phyloP scores from a whole-genome alignment of 1,140 invertebrate genomes.

The Homarus americanus region DNA sequence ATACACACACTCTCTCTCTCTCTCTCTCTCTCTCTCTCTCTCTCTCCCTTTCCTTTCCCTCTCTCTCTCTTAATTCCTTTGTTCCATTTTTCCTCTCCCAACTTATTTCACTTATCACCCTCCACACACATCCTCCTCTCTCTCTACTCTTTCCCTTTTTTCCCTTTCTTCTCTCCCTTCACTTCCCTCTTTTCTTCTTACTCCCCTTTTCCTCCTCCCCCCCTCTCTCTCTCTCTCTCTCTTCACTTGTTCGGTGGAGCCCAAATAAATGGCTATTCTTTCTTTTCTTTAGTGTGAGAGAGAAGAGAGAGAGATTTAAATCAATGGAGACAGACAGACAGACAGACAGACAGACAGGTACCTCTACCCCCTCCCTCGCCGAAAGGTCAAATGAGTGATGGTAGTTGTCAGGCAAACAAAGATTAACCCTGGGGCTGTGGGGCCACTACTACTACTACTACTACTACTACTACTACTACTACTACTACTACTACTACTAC shows the following conservation, averaged over 20 bases:
- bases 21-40: constrained; percentile 5
- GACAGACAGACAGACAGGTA: neutral
- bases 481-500: constrained; percentile 28
- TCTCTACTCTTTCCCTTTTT: neutral
- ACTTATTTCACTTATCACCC: too few species aligned
- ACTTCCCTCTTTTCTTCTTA: neutral
- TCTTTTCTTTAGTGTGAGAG: too few species aligned
- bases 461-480: neutral
- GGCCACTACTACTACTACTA: neutral
- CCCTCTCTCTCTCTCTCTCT: neutral
- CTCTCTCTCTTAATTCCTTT: neutral
- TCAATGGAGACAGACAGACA: too few species aligned
- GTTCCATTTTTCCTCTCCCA: neutral
- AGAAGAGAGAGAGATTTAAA: too few species aligned
- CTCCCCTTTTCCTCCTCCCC: neutral
- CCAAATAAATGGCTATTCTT: neutral
- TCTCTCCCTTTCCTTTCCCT: neutral
- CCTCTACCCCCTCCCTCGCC: neutral
- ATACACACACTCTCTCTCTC: too few species aligned
- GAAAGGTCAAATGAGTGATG: constrained; percentile 9
- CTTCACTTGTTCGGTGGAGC: too few species aligned
- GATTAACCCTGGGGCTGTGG: neutral
- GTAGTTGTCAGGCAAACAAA: constrained; percentile 22
- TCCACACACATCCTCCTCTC: neutral
- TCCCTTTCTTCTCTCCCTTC: neutral